Percentiles rank a stretch among this genome's conserved stretches.
Conservation (phyloP, 2,797 vertebrate species). For the Mormyrops attenuatus region DNA sequence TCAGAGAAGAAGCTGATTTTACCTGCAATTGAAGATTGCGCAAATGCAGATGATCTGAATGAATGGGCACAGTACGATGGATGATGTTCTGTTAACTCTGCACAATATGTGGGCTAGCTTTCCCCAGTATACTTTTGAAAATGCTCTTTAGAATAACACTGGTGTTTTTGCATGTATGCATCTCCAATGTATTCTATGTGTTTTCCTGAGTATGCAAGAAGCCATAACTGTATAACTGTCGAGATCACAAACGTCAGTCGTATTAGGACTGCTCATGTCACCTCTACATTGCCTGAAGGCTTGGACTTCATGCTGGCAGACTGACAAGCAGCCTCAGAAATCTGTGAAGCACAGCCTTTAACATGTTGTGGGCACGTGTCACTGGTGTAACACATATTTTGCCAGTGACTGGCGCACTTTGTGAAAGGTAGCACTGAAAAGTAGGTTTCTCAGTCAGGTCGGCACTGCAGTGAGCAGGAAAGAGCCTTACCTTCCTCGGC, state of each 20-base stretch:
- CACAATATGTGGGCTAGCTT: background rate
- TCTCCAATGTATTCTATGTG: background rate
- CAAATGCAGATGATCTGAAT: constrained; percentile 7
- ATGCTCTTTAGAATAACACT: background rate
- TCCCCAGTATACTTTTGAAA: background rate
- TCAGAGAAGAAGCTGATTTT: constrained; percentile 84
- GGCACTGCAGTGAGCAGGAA: constrained; percentile 20
- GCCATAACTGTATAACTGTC: background rate
- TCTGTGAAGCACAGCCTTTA: background rate
- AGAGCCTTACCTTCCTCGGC: constrained; percentile 77
- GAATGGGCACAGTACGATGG: background rate
- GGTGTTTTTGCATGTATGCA: background rate
- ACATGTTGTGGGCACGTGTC: background rate
- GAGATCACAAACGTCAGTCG: background rate
- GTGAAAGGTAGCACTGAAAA: background rate
- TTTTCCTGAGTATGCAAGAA: background rate
- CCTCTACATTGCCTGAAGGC: background rate
- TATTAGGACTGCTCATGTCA: background rate
- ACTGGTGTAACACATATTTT: background rate
- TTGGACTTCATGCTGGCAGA: background rate
- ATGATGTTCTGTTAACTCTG: background rate
- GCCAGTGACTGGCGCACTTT: background rate
- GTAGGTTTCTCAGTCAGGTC: background rate
- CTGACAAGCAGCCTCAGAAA: background rate
- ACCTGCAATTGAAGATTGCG: constrained; percentile 57